Conservation (phyloP, 2,113 vertebrate species). For the Archilochus colubris region DNA sequence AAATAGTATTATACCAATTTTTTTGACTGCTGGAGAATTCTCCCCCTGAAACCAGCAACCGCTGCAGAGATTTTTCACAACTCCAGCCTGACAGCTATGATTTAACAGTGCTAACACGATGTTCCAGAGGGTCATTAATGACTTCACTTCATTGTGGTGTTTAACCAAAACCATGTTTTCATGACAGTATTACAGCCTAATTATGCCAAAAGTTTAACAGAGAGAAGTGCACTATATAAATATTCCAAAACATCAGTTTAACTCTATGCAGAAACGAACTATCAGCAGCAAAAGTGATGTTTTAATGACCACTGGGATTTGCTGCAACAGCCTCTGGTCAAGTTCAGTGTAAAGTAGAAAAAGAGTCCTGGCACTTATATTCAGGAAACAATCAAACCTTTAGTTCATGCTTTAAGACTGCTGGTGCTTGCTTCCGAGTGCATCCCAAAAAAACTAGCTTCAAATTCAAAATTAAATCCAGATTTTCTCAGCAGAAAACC, state of each 20-base stretch:
- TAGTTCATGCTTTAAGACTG: not conserved
- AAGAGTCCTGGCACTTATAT: not conserved
- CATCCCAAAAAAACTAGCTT: not conserved
- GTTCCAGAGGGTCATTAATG: not conserved
- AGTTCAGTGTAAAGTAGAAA: not conserved
- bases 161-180: not conserved
- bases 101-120: not conserved
- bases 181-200: not conserved
- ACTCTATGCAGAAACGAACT: not conserved
- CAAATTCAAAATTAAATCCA: slow-evolving; percentile 18
- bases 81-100: not conserved
- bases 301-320: not conserved
- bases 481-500: not conserved
- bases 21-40: not conserved
- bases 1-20: not conserved
- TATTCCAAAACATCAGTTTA: not conserved
- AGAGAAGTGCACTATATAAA: not conserved
- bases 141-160: not conserved
- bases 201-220: not conserved
- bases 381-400: not conserved
- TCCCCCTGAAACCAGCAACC: not conserved
- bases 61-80: not conserved
- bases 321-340: not conserved
- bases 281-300: not conserved
- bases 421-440: not conserved